Conservation (phyloP, 2,113 vertebrate species). For the Pavo muticus region DNA sequence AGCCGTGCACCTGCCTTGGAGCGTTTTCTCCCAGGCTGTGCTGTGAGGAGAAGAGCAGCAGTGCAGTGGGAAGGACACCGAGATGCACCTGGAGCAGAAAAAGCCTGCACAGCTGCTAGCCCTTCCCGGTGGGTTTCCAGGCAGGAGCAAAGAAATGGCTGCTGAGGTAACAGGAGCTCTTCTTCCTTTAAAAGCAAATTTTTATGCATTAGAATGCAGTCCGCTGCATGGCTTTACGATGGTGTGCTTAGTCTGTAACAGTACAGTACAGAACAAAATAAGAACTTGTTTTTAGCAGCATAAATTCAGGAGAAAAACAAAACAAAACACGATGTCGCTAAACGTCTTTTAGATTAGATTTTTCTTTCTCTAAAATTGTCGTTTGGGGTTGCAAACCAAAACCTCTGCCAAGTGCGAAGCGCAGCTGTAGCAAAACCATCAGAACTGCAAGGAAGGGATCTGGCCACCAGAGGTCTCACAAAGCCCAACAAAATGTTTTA, state of each 20-base stretch:
- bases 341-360: not conserved
- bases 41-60: rapidly evolving
- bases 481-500: not conserved
- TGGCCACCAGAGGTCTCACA: constrained; percentile 48
- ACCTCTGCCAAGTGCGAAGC: not conserved
- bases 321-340: not conserved
- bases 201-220: not conserved
- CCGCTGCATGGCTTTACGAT: not conserved
- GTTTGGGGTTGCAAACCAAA: not conserved
- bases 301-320: not conserved
- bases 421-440: rapidly evolving
- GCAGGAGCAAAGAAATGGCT: not conserved
- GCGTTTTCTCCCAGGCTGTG: rapidly evolving
- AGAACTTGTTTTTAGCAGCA: not conserved
- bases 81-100: rapidly evolving
- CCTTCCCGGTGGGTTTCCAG: rapidly evolving
- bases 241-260: not conserved
- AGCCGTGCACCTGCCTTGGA: rapidly evolving
- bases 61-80: not conserved
- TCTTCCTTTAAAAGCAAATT: not conserved
- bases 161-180: not conserved
- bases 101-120: rapidly evolving
- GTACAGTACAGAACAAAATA: not conserved
- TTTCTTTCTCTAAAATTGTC: not conserved
- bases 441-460: not conserved